phyloP scores from a whole-genome alignment of 2,113 vertebrate species.

The Ctenomys sociabilis region DNA sequence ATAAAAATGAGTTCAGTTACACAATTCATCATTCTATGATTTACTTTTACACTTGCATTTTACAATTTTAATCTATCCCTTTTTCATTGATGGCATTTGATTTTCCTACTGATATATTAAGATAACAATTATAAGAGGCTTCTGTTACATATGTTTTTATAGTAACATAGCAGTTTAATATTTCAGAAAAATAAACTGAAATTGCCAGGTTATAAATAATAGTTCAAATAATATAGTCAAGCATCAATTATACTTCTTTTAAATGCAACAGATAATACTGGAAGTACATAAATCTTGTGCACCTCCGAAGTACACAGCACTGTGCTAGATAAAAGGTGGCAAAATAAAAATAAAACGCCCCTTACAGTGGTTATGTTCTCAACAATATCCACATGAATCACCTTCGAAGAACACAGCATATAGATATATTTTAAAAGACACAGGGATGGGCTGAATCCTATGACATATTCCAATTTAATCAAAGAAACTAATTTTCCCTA shows the following conservation, averaged over 20 bases:
- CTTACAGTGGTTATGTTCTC: not conserved
- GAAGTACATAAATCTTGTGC: constrained; percentile 42
- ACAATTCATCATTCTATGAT: not conserved
- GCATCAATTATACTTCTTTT: not conserved
- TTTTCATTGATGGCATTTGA: not conserved
- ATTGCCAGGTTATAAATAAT: not conserved
- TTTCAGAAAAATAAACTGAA: constrained; percentile 45
- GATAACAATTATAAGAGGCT: not conserved
- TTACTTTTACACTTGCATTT: constrained; percentile 36
- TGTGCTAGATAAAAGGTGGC: constrained; percentile 1
- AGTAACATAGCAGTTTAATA: not conserved
- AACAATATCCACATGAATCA: not conserved
- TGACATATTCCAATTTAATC: not conserved
- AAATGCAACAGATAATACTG: not conserved
- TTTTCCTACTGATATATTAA: not conserved
- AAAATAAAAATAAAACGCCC: constrained; percentile 3
- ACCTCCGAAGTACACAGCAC: not conserved
- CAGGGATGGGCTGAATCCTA: not conserved
- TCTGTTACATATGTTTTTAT: not conserved
- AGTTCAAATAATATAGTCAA: not conserved
- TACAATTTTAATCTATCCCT: constrained; percentile 1
- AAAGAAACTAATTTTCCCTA: not conserved
- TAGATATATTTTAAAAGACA: constrained; percentile 1
- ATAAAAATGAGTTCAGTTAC: not conserved
- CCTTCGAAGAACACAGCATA: not conserved